Base-by-base conservation (phyloP, 2,888 invertebrate species). In the Gastracanthus pulcherrimus region DNA sequence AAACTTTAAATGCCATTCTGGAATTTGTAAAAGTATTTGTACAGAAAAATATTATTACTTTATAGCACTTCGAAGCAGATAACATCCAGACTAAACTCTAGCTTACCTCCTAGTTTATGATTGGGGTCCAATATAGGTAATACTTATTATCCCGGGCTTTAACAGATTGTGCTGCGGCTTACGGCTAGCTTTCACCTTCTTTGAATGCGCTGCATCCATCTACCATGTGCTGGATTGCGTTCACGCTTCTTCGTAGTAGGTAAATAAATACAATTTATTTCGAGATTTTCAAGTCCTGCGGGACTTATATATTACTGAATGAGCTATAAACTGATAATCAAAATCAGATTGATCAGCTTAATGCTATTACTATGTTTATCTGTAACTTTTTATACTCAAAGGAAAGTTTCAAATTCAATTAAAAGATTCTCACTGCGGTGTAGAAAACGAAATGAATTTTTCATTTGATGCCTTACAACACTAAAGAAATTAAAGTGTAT, bases 151-250 rank as follows among this genome's bases (percentile, higher is more conserved):
- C 71, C 76, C 29, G 29, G 31, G 48, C 48, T 48, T 72, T 45
- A 76, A 71, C 70, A 75, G 75, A 78, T 78, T 78, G 82, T 55
- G 51, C 75, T 75, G 64, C 78, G 70, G 76, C 75, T 82, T 78
- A 82, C 67, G 69, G 48, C 74, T 67, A 78, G 66, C 82, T 82
- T 82, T 82, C 78, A 82, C 78, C 82, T 82, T 79, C 77, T n/a
- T n/a, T n/a, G 55, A 69, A 31, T 51, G n/a, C n/a, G 45, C 23
- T 48, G 45, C 72, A 71, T 67, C 23, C 41, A 29, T 71, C 70
- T 38, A 23, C 51, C 45, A 31, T 19, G n/a, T 66, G 13, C 66
- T n/a, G 60, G 66, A 77, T 72, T 77, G 51, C 72, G 72, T 72
- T 77, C 72, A 81, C 81, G 77, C 81, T 77, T 74, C 77, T 77